phyloP scores from a whole-genome alignment of 2,888 invertebrate species.

The Agriopis marginaria region DNA sequence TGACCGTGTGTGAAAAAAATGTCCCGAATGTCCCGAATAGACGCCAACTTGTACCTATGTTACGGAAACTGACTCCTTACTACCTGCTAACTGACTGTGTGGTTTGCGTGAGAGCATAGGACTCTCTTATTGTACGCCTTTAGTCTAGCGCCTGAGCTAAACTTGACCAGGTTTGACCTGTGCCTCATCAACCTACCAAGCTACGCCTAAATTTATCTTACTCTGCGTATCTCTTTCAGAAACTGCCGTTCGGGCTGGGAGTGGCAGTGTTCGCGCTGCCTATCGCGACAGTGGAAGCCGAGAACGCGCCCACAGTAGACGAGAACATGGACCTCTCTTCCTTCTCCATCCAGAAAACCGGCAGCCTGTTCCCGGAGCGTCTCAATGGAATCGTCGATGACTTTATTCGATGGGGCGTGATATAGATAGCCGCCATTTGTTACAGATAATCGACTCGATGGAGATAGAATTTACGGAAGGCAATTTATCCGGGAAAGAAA shows the following conservation, averaged over 20 bases:
- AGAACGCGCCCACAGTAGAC: slow-evolving; percentile 55
- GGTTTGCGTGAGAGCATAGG: no score
- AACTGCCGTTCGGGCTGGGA: slow-evolving; percentile 57
- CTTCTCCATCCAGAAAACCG: slow-evolving; percentile 54
- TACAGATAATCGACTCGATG: background rate
- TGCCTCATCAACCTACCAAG: no score
- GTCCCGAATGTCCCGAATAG: no score
- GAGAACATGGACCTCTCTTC: slow-evolving; percentile 45
- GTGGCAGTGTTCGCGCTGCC: slow-evolving; percentile 57
- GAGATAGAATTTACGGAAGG: no score
- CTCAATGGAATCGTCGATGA: slow-evolving; percentile 66
- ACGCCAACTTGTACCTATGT: slow-evolving; percentile 6
- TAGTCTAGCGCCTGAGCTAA: no score
- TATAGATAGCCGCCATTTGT: slow-evolving; percentile 3
- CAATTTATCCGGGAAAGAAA: no score
- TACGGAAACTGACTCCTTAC: slow-evolving; percentile 61
- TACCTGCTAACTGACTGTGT: no score
- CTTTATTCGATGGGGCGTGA: slow-evolving; percentile 58
- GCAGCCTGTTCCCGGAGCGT: slow-evolving; percentile 54
- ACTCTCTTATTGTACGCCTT: no score
- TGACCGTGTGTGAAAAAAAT: no score
- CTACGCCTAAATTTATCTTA: no score
- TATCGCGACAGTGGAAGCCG: slow-evolving; percentile 56
- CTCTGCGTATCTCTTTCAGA: no score
- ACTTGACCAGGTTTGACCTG: no score